Conservation (phyloP, 2,113 vertebrate species). For the Bos indicus region DNA sequence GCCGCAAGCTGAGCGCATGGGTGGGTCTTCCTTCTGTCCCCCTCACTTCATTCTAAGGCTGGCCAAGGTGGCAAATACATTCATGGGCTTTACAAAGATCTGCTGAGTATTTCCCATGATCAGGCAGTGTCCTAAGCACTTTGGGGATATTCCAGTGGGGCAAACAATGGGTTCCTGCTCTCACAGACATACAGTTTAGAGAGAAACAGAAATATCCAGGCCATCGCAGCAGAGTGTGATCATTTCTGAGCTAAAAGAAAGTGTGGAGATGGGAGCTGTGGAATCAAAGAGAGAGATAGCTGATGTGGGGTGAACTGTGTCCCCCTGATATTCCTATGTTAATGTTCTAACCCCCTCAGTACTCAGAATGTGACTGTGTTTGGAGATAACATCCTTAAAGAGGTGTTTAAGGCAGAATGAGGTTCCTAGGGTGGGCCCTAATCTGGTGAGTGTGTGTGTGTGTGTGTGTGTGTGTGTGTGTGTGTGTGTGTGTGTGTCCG, state of each 20-base stretch:
- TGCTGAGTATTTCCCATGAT: background rate
- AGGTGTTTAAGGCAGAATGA: background rate
- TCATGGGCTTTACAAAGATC: background rate
- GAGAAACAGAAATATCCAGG: background rate
- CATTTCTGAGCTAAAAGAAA: background rate
- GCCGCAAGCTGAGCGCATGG: background rate
- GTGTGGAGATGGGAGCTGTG: no score
- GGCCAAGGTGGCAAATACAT: background rate
- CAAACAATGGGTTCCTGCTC: background rate
- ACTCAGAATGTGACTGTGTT: background rate
- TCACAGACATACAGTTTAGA: background rate
- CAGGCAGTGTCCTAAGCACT: background rate
- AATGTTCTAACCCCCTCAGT: no score
- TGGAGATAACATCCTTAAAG: background rate
- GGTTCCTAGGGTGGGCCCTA: background rate
- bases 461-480: no score
- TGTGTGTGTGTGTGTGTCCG: rapidly evolving
- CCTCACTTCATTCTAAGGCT: background rate
- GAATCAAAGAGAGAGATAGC: background rate
- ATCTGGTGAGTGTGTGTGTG: background rate
- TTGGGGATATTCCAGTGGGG: background rate
- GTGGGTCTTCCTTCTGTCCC: background rate
- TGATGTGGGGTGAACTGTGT: background rate
- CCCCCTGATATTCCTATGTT: background rate
- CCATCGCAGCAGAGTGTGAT: background rate